phyloP scores from a whole-genome alignment of 2,888 invertebrate species.

The Tetrapedia diversipes region DNA sequence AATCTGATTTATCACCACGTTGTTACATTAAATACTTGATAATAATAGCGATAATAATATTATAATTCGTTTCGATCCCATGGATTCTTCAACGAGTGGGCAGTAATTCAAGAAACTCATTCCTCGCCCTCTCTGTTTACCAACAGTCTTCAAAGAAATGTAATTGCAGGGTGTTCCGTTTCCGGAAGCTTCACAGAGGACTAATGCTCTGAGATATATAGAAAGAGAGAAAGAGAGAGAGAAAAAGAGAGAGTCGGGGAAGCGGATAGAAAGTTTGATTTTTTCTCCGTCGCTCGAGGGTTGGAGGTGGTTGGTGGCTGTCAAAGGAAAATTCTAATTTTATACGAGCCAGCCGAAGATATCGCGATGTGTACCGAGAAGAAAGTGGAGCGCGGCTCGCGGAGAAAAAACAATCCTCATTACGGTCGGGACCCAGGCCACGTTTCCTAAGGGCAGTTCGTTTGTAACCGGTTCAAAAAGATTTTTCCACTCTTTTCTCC shows the following conservation, averaged over 20 bases:
- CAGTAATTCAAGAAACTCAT: constrained; percentile 12
- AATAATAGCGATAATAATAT: too few relatives aligned
- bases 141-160: constrained; percentile 17
- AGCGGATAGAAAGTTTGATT: not conserved
- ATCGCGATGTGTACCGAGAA: not conserved
- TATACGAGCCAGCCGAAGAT: constrained; percentile 2
- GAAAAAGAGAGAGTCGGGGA: too few relatives aligned
- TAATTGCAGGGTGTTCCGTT: constrained; percentile 13
- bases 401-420: constrained; percentile 30
- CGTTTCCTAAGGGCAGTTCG: constrained; percentile 1
- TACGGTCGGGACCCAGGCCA: constrained; percentile 7
- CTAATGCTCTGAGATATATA: too few relatives aligned
- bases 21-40: not conserved
- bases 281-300: not conserved
- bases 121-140: constrained; percentile 16
- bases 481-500: too few relatives aligned
- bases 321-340: constrained; percentile 40
- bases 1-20: not conserved
- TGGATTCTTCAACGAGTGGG: not conserved
- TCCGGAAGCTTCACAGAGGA: not conserved
- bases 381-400: not conserved
- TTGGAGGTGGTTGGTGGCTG: not conserved
- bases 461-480: not conserved
- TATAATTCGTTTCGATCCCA: not conserved
- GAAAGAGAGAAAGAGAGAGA: not conserved